Base-by-base conservation (phyloP, 2,888 invertebrate genomes). In the Muschampia plurimacula region DNA sequence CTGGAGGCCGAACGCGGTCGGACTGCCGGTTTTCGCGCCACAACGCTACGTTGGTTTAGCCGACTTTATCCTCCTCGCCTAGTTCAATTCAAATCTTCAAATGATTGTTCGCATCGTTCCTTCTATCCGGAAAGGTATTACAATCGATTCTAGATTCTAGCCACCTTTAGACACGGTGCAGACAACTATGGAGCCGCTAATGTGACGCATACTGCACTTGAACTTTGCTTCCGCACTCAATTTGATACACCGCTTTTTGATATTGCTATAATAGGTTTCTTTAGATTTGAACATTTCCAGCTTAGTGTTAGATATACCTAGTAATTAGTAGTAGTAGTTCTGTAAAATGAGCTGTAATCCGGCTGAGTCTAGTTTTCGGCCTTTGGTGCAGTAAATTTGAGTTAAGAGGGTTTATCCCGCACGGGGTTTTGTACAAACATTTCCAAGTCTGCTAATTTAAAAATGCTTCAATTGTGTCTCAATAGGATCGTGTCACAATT, bases 1-100 rank as follows among this genome's bases (percentile, higher is more conserved):
- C 85, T 67, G 81, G 74, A 69, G 70, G 78, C 82, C 82, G 83
- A 78, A 75, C 85, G 81, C 84, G 81, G 78, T 79, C 77, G 78
- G 82, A 91, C 91, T 91, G 89, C 81, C 80, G 82, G 87, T 88
- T 91, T 91, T 92, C 90, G 91, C 91, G 92, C 89, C 91, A 88
- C 85, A 81, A 75, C 75, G 46, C 22, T 22, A 22, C 22, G 22
- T 41, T 67, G 44, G 41, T 68, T 72, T 71, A 59, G 65, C 39
- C 46, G 5, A 49, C n/a, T 49, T 49, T 49, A 12, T 46, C 46
- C 65, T 46, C 44, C 39, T 49, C 60, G 49, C 36, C 52, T 15
- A 13, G 13, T 15, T 15, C 52, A 15, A 15, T 2, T 4, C 32
- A 4, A 4, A 32, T 2, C 4, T 32, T 49, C 10, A 68, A 60